Base-by-base conservation (phyloP, 2,888 invertebrate genomes). In the Nomada hirtipes region DNA sequence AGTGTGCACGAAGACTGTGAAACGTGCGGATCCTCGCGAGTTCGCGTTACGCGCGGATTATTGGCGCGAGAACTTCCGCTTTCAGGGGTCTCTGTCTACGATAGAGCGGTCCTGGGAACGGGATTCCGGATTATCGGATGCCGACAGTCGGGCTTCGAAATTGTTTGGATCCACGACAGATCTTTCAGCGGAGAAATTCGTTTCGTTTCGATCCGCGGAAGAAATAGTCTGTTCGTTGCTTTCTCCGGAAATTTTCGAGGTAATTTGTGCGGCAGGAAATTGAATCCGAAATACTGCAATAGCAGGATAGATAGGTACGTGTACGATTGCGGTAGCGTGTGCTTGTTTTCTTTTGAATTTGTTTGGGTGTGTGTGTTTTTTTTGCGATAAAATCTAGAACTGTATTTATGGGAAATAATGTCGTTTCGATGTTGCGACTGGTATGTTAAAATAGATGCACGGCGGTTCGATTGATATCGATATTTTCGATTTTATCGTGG, bases 41-140 rank as follows among this genome's bases (percentile, higher is more conserved):
- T 65, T 75, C 20, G 65, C 53, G 64, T 42, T 61, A 64, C 69
- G 75, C 70, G 76, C 53, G 50, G 76, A 76, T 71, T 71, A 67
- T 80, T 80, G 61, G 67, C 60, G 67, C 50, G 26, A n/a, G 29
- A 55, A 60, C 59, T 77, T 67, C 59, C 57, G 59, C n/a, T 42
- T 18, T 50, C 50, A 55, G 57, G 53, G 65, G 42, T 57, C 57
- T 26, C 23, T 13, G 20, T 42, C 75, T 23, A 13, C 71, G 59
- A 26, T 64, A 44, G n/a, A 29, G 13, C 53, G n/a, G 10, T 42
- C 13, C 23, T 2, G 18, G 44, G 18, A 13, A 42, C 2, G 47
- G 47, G 60, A 69, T 61, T 55, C 60, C 42, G 61, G 61, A 69
- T 76, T 76, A 76, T 76, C 47, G 70, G 50, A 64, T 57, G 26